These are phyloP conservation scores for Papilio xuthus DNA, from an alignment of 1,140 invertebrate genomes.

Conservation along the genomic window DNA sequence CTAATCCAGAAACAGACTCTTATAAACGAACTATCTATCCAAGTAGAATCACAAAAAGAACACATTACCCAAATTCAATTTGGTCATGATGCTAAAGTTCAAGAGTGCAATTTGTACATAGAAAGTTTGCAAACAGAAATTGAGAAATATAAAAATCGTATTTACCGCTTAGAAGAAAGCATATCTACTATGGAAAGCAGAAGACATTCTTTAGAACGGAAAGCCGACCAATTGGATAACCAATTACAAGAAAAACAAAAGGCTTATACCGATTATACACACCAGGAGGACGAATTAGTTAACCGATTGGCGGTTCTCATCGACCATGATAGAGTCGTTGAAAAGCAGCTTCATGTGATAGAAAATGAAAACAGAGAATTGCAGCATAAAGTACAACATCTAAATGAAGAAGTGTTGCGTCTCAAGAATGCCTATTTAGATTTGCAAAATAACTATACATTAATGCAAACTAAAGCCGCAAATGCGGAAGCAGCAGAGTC, in stretches of 20 bases:
- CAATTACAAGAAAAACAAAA: conserved; percentile 82
- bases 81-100: conserved; percentile 84
- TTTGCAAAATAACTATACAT: conserved; percentile 64
- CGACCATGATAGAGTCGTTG: conserved; percentile 82
- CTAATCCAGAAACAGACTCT: conserved; percentile 69
- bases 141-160: conserved; percentile 83
- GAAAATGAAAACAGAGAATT: conserved; percentile 83
- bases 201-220: conserved; percentile 81
- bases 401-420: conserved; percentile 74
- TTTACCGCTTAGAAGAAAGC: conserved; percentile 83
- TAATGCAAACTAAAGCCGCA: conserved; percentile 58
- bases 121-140: conserved; percentile 87
- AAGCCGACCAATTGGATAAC: conserved; percentile 80
- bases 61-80: conserved; percentile 66
- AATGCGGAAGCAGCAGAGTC: conserved; percentile 60
- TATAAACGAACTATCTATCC: conserved; percentile 61
- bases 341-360: conserved; percentile 80
- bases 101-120: conserved; percentile 87
- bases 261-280: conserved; percentile 80
- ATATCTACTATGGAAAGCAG: conserved; percentile 81
- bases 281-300: conserved; percentile 82
- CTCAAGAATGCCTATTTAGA: conserved; percentile 64
- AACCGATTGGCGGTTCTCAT: conserved; percentile 80
- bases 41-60: conserved; percentile 65
- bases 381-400: conserved; percentile 74